A percentile compares a stretch with the other conserved stretches of the same genome.
These are phyloP conservation scores for Ciconia maguari DNA, from an alignment of 2,113 vertebrate genomes.

Conservation along the genomic window DNA sequence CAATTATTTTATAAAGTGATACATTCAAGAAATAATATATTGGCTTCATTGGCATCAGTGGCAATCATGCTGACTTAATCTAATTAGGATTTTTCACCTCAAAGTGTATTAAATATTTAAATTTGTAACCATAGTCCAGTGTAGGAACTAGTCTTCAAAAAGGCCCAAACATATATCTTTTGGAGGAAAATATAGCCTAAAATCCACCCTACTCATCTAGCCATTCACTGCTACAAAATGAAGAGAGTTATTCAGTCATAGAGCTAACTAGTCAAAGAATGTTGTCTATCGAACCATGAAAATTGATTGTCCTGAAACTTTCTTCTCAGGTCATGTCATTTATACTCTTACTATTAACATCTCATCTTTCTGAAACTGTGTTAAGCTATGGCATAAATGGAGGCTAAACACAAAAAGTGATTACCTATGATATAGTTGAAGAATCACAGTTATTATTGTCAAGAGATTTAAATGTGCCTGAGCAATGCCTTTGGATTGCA, in stretches of 20 bases:
- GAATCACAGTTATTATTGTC: background rate
- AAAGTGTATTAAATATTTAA: background rate
- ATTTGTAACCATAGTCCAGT: background rate
- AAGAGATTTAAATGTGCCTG: background rate
- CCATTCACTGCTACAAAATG: background rate
- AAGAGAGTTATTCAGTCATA: background rate
- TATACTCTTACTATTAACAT: background rate
- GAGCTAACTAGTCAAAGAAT: background rate
- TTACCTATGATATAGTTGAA: background rate
- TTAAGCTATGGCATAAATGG: background rate
- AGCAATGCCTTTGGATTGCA: background rate
- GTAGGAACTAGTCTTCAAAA: background rate
- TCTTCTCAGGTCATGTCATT: slow-evolving; percentile 2
- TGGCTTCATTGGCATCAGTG: background rate
- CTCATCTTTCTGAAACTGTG: background rate
- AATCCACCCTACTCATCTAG: background rate
- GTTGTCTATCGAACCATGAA: background rate
- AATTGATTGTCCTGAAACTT: slow-evolving; percentile 26
- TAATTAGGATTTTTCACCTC: background rate
- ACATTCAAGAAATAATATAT: background rate
- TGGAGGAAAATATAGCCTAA: background rate
- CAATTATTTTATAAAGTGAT: background rate
- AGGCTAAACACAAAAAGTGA: background rate
- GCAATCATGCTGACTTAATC: background rate
- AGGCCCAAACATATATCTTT: background rate